A percentile compares a stretch with the other conserved stretches of the same genome.
Evolutionary conservation across 2,888 invertebrate species (phyloP).

Genomic region (Oxystoma pomonae): DNA sequence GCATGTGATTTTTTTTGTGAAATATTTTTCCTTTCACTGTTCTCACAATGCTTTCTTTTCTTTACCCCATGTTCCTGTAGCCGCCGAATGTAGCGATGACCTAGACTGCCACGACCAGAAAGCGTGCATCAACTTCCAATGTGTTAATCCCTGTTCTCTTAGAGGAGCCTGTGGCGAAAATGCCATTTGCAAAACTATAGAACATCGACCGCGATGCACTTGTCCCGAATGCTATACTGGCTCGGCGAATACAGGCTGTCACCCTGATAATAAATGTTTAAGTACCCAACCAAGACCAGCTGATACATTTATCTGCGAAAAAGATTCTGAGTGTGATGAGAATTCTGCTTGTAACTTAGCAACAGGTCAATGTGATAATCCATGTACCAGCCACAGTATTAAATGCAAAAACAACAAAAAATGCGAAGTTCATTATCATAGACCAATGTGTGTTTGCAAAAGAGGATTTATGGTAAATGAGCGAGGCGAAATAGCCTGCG

Average conservation of each 20-base stretch:
- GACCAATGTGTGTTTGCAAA: slow-evolving; percentile 83
- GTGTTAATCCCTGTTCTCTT: slow-evolving; percentile 85
- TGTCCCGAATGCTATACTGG: slow-evolving; percentile 87
- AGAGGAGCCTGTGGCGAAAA: slow-evolving; percentile 86
- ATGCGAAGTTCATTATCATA: slow-evolving; percentile 83
- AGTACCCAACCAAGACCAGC: slow-evolving; percentile 57
- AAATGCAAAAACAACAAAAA: slow-evolving; percentile 78
- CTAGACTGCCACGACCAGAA: slow-evolving; percentile 88
- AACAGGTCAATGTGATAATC: slow-evolving; percentile 74
- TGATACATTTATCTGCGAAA: slow-evolving; percentile 58
- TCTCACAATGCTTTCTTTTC: slow-evolving; percentile 52
- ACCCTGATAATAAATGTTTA: slow-evolving; percentile 74
- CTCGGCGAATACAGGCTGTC: slow-evolving; percentile 73
- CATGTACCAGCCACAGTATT: slow-evolving; percentile 65
- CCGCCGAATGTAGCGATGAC: slow-evolving; percentile 79
- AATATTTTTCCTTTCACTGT: slow-evolving; percentile 78
- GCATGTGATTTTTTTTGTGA: slow-evolving; percentile 55
- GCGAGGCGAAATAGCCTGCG: slow-evolving; percentile 81
- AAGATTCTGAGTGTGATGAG: slow-evolving; percentile 68
- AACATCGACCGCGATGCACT: slow-evolving; percentile 82
- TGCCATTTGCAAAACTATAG: slow-evolving; percentile 79
- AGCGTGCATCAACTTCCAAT: slow-evolving; percentile 87
- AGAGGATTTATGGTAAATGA: slow-evolving; percentile 86
- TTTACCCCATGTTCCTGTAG: slow-evolving; percentile 44
- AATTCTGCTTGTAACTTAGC: slow-evolving; percentile 67